Conservation (phyloP, 2,797 vertebrate species). For the Xiphorhynchus erythropygius region DNA sequence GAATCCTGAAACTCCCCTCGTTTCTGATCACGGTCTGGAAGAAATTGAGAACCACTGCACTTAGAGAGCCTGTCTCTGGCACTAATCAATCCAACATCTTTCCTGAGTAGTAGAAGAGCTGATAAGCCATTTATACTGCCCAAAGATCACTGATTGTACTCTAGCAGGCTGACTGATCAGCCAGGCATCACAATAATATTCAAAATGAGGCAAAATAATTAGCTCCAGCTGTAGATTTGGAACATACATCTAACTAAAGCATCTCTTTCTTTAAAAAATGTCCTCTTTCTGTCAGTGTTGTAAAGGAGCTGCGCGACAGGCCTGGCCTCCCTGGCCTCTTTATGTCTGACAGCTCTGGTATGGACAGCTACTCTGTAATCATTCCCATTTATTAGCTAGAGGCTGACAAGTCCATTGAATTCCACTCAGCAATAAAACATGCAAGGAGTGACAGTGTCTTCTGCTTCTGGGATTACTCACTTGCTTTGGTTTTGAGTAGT, state of each 20-base stretch:
- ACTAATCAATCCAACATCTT: slow-evolving; percentile 16
- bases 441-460: background rate
- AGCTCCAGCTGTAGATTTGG: background rate
- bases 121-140: slow-evolving; percentile 25
- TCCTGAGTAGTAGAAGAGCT: background rate
- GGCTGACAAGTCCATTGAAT: slow-evolving; percentile 39
- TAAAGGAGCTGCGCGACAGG: background rate
- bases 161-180: slow-evolving; percentile 1
- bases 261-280: background rate
- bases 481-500: background rate
- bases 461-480: slow-evolving; percentile 44
- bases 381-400: background rate
- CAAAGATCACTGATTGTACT: background rate
- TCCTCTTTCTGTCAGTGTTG: background rate
- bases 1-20: background rate
- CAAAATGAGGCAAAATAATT: slow-evolving; percentile 58
- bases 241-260: background rate
- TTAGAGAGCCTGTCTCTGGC: background rate
- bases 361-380: background rate
- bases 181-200: slow-evolving; percentile 40
- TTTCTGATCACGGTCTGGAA: slow-evolving; percentile 2
- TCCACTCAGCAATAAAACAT: slow-evolving; percentile 26
- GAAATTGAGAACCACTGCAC: slow-evolving; percentile 1
- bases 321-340: background rate
- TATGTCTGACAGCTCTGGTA: slow-evolving; percentile 1